phyloP scores from a whole-genome alignment of 2,888 invertebrate species.

The Heteromyza rotundicornis region DNA sequence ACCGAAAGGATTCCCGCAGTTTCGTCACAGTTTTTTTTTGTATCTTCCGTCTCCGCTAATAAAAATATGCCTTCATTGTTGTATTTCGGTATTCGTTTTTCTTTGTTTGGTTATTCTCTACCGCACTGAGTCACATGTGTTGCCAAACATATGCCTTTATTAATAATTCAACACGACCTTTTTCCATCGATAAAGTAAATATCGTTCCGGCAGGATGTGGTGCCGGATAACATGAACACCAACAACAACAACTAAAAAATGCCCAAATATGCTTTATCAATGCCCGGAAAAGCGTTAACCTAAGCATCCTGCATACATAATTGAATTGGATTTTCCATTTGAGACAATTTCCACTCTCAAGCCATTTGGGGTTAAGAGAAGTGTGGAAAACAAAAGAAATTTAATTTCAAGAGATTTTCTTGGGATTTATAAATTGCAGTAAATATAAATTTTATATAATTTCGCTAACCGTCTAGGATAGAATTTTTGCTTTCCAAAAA shows the following conservation, averaged over 20 bases:
- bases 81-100: constrained; percentile 15
- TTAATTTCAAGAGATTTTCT: too few species aligned
- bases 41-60: neutral
- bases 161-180: constrained; percentile 27
- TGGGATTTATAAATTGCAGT: too few species aligned
- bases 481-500: too few species aligned
- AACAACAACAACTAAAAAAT: constrained; percentile 4
- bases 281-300: constrained; percentile 13
- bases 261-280: constrained; percentile 15
- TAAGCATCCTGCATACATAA: constrained; percentile 16
- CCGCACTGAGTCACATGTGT: constrained; percentile 14
- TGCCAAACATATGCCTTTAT: constrained; percentile 18
- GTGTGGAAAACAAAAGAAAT: too few species aligned
- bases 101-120: constrained; percentile 28
- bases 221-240: constrained; percentile 15
- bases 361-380: too few species aligned
- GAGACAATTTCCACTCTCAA: constrained; percentile 42
- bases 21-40: neutral
- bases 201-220: neutral
- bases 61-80: constrained; percentile 16
- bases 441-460: too few species aligned
- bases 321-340: constrained; percentile 31
- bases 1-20: neutral
- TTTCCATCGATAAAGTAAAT: constrained; percentile 4
- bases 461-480: too few species aligned